Evolutionary conservation across 2,797 vertebrate species (phyloP).

Genomic region (Crocodylus rhombifer): DNA sequence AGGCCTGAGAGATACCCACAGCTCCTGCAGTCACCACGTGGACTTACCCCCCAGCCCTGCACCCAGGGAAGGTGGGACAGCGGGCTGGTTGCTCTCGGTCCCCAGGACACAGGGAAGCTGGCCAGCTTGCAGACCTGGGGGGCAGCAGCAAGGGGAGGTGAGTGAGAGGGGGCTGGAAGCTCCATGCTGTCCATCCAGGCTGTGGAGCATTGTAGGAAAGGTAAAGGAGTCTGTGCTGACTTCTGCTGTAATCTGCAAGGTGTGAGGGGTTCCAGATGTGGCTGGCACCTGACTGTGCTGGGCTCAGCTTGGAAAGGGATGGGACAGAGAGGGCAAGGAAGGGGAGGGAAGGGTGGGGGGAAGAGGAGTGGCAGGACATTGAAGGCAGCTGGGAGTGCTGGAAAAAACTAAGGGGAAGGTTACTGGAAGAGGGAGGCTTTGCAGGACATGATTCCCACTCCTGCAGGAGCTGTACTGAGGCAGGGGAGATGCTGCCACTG

Average conservation of each 20-base stretch:
- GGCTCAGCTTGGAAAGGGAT: neutral
- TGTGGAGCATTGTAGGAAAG: neutral
- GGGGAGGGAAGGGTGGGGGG: no score
- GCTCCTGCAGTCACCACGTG: no score
- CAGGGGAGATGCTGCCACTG: no score
- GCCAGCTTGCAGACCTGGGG: neutral
- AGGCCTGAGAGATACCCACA: no score
- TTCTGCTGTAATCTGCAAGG: neutral
- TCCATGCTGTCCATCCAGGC: neutral
- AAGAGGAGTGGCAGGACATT: neutral
- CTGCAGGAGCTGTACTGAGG: no score
- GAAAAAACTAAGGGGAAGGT: neutral
- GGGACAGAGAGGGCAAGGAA: neutral
- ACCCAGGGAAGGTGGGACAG: no score
- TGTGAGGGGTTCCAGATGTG: neutral
- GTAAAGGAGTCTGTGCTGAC: neutral
- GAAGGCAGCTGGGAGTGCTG: neutral
- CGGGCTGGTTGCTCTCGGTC: neutral
- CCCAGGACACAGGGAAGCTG: neutral
- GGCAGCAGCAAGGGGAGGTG: neutral
- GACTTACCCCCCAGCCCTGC: neutral
- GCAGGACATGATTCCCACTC: no score
- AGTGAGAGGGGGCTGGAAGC: neutral
- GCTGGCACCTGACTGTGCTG: neutral
- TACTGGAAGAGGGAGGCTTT: neutral